A percentile compares a stretch with the other conserved stretches of the same genome.
Conservation (phyloP, 1,140 invertebrate species). For the Harlomillsia oculata region DNA sequence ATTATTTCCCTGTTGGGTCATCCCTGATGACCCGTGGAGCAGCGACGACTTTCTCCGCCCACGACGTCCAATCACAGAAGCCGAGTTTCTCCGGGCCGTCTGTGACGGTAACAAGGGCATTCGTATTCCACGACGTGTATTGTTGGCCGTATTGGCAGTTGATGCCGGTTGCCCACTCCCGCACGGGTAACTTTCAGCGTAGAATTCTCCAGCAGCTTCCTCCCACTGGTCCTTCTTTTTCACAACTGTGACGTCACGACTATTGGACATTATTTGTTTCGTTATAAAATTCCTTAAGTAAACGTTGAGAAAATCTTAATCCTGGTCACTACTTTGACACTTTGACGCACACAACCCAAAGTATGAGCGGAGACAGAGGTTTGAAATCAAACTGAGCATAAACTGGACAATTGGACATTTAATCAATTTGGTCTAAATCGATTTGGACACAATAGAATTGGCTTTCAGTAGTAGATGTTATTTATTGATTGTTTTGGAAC, state of each 20-base stretch:
- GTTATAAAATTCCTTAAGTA: neutral
- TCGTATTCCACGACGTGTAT: too few relatives aligned
- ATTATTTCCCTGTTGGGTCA: too few relatives aligned
- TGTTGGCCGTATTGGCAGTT: neutral
- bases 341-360: too few relatives aligned
- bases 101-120: constrained; percentile 29
- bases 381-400: too few relatives aligned
- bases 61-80: neutral
- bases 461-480: too few relatives aligned
- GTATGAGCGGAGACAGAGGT: too few relatives aligned
- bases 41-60: too few relatives aligned
- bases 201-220: constrained; percentile 73
- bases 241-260: constrained; percentile 21
- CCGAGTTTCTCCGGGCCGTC: constrained; percentile 25
- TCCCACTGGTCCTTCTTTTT: constrained; percentile 50
- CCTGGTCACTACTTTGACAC: neutral
- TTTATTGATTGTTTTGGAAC: too few relatives aligned
- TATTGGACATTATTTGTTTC: constrained; percentile 17
- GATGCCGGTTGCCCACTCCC: constrained; percentile 8
- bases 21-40: too few relatives aligned
- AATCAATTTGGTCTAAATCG: too few relatives aligned
- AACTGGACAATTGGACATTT: too few relatives aligned
- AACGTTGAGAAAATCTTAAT: neutral
- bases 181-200: constrained; percentile 68
- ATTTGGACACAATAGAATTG: too few relatives aligned